Conservation (phyloP, 2,888 invertebrate species). For the Troides oblongomaculatus region DNA sequence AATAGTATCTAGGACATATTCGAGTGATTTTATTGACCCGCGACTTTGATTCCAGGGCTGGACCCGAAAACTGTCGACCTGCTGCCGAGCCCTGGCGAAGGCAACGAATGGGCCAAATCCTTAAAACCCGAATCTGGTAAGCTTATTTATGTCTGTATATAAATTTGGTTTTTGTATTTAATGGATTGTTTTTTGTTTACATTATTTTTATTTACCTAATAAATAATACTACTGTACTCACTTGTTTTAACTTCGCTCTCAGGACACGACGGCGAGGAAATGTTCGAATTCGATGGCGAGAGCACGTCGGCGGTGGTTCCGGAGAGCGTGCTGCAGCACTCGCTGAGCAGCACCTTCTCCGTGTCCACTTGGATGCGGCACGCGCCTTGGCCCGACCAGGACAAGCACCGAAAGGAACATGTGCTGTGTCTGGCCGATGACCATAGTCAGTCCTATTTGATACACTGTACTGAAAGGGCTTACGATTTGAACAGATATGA, state of each 20-base stretch:
- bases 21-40: too few relatives aligned
- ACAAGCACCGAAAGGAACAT: conserved; percentile 97
- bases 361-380: conserved; percentile 98
- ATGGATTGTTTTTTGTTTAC: too few relatives aligned
- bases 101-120: conserved; percentile 90
- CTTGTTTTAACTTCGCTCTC: conserved; percentile 14
- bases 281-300: conserved; percentile 97
- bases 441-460: conserved; percentile 86
- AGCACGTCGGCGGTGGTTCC: conserved; percentile 91
- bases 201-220: too few relatives aligned
- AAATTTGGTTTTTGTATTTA: too few relatives aligned
- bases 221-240: too few relatives aligned
- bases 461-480: background rate
- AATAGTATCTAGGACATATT: too few relatives aligned
- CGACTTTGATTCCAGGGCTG: conserved; percentile 68
- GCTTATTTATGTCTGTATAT: conserved; percentile 1
- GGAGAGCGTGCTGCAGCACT: conserved; percentile 86
- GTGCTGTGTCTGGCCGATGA: conserved; percentile 98
- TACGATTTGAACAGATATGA: too few relatives aligned
- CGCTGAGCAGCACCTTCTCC: conserved; percentile 90
- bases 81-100: conserved; percentile 89
- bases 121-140: conserved; percentile 89
- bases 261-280: conserved; percentile 90
- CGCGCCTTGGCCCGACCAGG: conserved; percentile 86
- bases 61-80: conserved; percentile 91